Evolutionary conservation across 2,797 vertebrate species (phyloP), one percentile per base, ranked within the genome.

Genomic region (Threskiornis aethiopicus): DNA sequence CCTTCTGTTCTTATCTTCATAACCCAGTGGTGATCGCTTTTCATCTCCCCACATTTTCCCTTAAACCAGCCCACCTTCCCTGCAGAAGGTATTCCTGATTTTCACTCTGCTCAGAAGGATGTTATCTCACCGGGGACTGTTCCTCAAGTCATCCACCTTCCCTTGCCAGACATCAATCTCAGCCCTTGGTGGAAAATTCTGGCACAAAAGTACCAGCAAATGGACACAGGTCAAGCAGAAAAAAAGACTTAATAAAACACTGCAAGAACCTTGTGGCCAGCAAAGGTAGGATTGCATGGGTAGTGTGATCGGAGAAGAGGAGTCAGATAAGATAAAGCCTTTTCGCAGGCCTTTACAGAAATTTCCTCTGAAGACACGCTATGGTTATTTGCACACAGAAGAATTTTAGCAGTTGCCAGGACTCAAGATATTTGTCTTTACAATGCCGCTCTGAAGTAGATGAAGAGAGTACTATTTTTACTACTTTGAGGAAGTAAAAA

Each of bases 11-110:
- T 9, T 77, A 2, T 57, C 37, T 46, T 66, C 1, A 1, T 7
- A 66, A 16, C 8, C 17, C 28, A 15, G 18, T 20, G 4, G 6
- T 11, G 13, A 28, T n/a, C 6, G 16, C 12, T 59, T 37, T 59
- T 66, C 2, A 0, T 31, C 16, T 61, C 18, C 28, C 17, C 9
- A n/a, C 2, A 3, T 58, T 72, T 76, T n/a, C 11, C 11, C 22
- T 47, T 52, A 46, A 67, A 55, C 39, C 16, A 61, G 7, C 6
- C 10, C 17, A n/a, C 12, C 18, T 18, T 54, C 44, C 21, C 49
- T 37, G 24, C 20, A 66, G 42, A 89, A 79, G 10, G 18, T 46
- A 35, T 42, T 94, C 41, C n/a, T 6, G 9, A 59, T 70, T 64
- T 85, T 92, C 20, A 8, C n/a, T 46, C 59, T 46, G 3, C 17